Evolutionary conservation across 2,797 vertebrate genomes (phyloP), one percentile per base, ranked within the genome.

Genomic region (Urosaurus nigricauda): DNA sequence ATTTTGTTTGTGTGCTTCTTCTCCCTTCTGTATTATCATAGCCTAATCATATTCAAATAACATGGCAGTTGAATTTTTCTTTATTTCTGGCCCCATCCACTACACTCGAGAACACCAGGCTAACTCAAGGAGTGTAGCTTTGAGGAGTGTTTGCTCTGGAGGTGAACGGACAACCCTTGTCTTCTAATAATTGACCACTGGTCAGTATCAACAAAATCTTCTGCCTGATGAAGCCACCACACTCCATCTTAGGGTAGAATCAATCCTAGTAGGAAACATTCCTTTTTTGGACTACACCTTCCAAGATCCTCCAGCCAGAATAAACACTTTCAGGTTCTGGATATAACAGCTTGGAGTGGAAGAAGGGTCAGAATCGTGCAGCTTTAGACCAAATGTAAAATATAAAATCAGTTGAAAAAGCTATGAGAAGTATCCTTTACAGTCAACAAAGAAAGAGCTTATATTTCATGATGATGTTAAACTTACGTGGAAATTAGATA

Each of bases 401-500:
- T 40, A 68, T 5, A 65, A 43, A 83, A 40, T 47, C 32, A 83
- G 40, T 68, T 83, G 81, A 40, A 65, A 68, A 43, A 47, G 24
- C 37, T 37, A 24, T 32, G 37, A 4, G 32, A 68, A 83, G 21
- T 5, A 70, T 9, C 16, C 4, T 47, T 51, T 51, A 13, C 9
- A n/a, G 43, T 29, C 26, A 40, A 7, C 43, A 43, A 32, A n/a
- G 63, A 19, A 29, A 68, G 60, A 83, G 13, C 16, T 68, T 68
- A 32, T 35, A 70, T 51, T 83, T 70, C 32, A 51, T 32, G 24
- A 8, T 21, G 32, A 53, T 29, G n/a, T 74, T 75, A 77, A 74
- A 85, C 73, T 1, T 77, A 85, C 84, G 7, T 85, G 53, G 35
- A 37, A 77, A 77, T 43, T 85, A 29, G 71, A n/a, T 75, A 85